Evolutionary conservation across 2,113 vertebrate genomes (phyloP), one percentile per base, ranked within the genome.

Genomic region (Triplophysa siluroides): DNA sequence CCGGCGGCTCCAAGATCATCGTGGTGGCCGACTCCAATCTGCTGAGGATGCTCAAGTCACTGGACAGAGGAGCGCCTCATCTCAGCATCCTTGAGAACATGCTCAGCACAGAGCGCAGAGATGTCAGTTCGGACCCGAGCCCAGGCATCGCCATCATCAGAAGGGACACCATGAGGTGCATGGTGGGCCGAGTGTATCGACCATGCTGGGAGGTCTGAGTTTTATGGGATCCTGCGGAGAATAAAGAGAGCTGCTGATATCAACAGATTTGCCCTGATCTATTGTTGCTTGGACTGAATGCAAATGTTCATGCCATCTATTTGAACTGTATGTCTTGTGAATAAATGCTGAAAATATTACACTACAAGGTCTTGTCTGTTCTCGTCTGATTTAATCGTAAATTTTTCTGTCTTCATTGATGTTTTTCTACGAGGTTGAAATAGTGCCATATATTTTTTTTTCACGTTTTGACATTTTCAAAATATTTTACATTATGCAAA

Each of bases 121-220:
- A 88, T 0, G 43, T 5, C 7, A 45, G 71, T 71, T 87, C 85
- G 19, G 83, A 86, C 61, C 58, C 33, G 75, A 87, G 86, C 73
- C 75, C 83, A 56, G 85, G 19, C 83, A 77, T 92, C 71, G 86
- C 90, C 82, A 89, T 93, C 79, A 85, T 89, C 83, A 89, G 87
- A 85, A 91, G 90, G 79, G 91, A 93, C 89, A 90, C 87, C 19
- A 93, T 92, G 92, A 91, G 90, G 75, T 94, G 93, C 90, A 94
- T 94, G 93, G 92, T 94, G 88, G 93, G 93, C 81, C 85, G 93
- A 47, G 93, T 94, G 69, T 94, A 94, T 87, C 87, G 93, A 58
- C 93, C 93, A 0, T 94, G 93, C 87, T 94, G 92, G 92, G 91
- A 92, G 21, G 90, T 90, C 79, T 94, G 90, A 85, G 19, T 70